These are phyloP conservation scores for Cheumatopsyche charites DNA, from an alignment of 1,140 invertebrate species.

Conservation along the genomic window DNA sequence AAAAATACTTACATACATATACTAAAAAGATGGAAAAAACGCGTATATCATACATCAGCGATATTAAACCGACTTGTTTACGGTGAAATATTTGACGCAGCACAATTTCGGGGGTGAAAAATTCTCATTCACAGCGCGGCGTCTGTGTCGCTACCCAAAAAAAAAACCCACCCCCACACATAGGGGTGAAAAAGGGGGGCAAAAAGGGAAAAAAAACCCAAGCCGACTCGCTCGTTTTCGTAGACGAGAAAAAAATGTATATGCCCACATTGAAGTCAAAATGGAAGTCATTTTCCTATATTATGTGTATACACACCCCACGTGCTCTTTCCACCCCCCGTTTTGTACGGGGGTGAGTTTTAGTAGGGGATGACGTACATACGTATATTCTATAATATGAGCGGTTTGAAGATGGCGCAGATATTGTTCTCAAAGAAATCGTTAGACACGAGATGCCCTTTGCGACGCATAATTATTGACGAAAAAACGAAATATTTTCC, in stretches of 20 bases:
- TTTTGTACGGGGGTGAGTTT: background rate
- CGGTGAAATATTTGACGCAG: constrained; percentile 50
- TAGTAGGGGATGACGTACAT: background rate
- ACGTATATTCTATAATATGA: too few species aligned
- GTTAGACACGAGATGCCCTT: constrained; percentile 44
- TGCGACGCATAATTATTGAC: constrained; percentile 47
- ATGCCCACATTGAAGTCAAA: constrained; percentile 47
- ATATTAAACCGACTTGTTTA: constrained; percentile 49
- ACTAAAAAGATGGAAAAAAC: constrained; percentile 14
- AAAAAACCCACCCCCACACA: background rate
- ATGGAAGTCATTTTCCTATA: constrained; percentile 49
- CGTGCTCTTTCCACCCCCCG: constrained; percentile 38
- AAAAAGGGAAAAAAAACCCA: too few species aligned
- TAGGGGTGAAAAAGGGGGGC: background rate
- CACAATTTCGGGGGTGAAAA: constrained; percentile 47
- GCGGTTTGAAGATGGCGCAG: constrained; percentile 41
- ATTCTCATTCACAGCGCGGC: constrained; percentile 41
- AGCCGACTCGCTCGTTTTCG: constrained; percentile 37
- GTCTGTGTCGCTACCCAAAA: background rate
- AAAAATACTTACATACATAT: too few species aligned
- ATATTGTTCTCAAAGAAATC: constrained; percentile 49
- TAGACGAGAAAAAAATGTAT: constrained; percentile 46
- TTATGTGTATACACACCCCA: constrained; percentile 45
- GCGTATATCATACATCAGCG: constrained; percentile 48
- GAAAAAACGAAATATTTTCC: constrained; percentile 44